A percentile compares a stretch with the other conserved stretches of the same genome.
Evolutionary conservation across 2,113 vertebrate genomes (phyloP).

Genomic region (Phyllostomus hastatus): DNA sequence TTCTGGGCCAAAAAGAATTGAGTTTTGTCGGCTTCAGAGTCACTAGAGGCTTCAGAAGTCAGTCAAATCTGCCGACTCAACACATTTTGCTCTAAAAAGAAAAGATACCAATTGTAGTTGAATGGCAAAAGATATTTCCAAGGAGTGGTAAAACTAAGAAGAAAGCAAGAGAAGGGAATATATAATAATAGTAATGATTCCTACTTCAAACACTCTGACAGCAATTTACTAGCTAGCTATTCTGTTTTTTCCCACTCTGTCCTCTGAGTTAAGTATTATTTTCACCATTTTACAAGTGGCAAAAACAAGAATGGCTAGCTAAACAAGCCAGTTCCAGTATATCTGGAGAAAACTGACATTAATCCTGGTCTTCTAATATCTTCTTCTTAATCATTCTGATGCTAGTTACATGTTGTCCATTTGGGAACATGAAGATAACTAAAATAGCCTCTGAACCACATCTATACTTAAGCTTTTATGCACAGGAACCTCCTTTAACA

Average conservation of each 20-base stretch:
- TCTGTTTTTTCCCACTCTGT: not conserved
- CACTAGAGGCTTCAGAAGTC: slow-evolving; percentile 35
- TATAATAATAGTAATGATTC: not conserved
- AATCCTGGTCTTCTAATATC: not conserved
- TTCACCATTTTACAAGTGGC: not conserved
- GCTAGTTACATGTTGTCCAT: not conserved
- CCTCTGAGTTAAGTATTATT: not conserved
- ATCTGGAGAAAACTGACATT: not conserved
- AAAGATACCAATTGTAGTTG: slow-evolving; percentile 19
- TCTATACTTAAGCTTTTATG: not conserved
- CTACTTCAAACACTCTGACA: not conserved
- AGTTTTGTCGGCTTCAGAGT: slow-evolving; percentile 21
- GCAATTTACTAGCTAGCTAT: not conserved
- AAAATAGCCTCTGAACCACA: not conserved
- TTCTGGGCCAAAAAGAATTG: slow-evolving; percentile 41
- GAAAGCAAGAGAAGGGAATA: not conserved
- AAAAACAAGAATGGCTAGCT: not conserved
- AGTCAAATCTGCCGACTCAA: slow-evolving; percentile 48
- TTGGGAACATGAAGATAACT: not conserved
- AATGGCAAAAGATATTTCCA: slow-evolving; percentile 36
- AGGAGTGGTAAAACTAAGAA: not conserved
- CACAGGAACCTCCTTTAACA: not conserved
- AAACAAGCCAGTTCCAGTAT: not conserved
- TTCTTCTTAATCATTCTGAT: not conserved
- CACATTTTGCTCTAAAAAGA: slow-evolving; percentile 35